phyloP scores from a whole-genome alignment of 1,140 invertebrate genomes.

The Zaprionus tsacasi region DNA sequence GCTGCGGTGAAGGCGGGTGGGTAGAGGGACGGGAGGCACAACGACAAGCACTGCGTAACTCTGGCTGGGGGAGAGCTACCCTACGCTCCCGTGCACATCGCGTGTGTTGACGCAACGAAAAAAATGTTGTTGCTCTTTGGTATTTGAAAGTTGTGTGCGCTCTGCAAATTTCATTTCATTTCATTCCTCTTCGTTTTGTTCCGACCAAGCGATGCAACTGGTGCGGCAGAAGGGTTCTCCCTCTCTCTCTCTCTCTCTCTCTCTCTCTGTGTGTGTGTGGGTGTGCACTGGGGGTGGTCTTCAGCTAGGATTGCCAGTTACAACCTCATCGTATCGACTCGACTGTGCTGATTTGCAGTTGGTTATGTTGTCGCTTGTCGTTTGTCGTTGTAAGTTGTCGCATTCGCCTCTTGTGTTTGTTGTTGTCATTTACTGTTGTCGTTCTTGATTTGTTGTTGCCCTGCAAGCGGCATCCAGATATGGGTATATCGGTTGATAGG shows the following conservation, averaged over 20 bases:
- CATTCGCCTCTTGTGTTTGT: neutral
- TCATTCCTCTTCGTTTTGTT: slow-evolving; percentile 25
- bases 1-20: slow-evolving; percentile 23
- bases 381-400: neutral
- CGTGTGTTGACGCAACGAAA: slow-evolving; percentile 31
- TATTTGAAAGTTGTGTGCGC: slow-evolving; percentile 56
- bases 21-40: neutral
- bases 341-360: slow-evolving; percentile 50
- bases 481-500: neutral
- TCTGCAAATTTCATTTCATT: slow-evolving; percentile 65
- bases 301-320: slow-evolving; percentile 47
- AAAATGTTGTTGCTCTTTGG: slow-evolving; percentile 51
- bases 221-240: neutral
- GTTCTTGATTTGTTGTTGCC: slow-evolving; percentile 20
- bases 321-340: slow-evolving; percentile 41
- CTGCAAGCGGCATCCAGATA: neutral
- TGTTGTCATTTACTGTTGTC: neutral
- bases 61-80: slow-evolving; percentile 7
- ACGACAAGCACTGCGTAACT: neutral
- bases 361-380: slow-evolving; percentile 30
- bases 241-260: neutral
- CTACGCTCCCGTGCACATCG: neutral
- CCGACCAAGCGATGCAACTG: slow-evolving; percentile 56
- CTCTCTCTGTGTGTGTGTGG: neutral
- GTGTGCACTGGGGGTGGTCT: neutral